Evolutionary conservation across 2,113 vertebrate species (phyloP).

Genomic region (Lagenorhynchus albirostris): DNA sequence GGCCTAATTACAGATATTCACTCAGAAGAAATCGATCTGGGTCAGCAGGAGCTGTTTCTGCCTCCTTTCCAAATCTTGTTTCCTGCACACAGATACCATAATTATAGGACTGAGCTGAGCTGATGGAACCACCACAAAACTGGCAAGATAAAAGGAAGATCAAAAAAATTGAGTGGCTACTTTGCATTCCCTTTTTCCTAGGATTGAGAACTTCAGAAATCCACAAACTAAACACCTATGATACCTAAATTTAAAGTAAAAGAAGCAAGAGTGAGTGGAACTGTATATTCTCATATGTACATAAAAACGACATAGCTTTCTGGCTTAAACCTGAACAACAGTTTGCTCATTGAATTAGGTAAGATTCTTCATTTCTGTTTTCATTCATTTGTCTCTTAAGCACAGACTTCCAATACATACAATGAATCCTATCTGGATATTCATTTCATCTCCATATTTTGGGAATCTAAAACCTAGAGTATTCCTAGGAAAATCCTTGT

Average conservation of each 20-base stretch:
- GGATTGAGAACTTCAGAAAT: not conserved
- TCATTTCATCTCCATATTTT: not conserved
- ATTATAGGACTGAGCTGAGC: not conserved
- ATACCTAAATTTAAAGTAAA: conserved; percentile 2
- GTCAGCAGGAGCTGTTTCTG: conserved; percentile 7
- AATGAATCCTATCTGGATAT: not conserved
- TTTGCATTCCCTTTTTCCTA: not conserved
- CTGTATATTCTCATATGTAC: not conserved
- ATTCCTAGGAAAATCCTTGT: not conserved
- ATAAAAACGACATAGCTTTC: not conserved
- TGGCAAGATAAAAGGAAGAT: not conserved
- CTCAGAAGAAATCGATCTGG: conserved; percentile 29
- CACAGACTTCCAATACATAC: not conserved
- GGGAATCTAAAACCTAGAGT: not conserved
- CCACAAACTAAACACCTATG: not conserved
- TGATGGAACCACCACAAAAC: conserved; percentile 8
- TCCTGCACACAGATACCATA: not conserved
- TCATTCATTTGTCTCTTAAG: not conserved
- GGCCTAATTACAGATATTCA: conserved; percentile 33
- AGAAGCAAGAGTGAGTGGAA: not conserved
- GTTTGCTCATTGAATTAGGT: not conserved
- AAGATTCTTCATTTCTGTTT: not conserved
- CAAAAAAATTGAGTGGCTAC: not conserved
- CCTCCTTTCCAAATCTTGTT: not conserved
- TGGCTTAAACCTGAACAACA: not conserved